Evolutionary conservation across 2,888 invertebrate genomes (phyloP).

Genomic region (Glaucopsyche alexis): DNA sequence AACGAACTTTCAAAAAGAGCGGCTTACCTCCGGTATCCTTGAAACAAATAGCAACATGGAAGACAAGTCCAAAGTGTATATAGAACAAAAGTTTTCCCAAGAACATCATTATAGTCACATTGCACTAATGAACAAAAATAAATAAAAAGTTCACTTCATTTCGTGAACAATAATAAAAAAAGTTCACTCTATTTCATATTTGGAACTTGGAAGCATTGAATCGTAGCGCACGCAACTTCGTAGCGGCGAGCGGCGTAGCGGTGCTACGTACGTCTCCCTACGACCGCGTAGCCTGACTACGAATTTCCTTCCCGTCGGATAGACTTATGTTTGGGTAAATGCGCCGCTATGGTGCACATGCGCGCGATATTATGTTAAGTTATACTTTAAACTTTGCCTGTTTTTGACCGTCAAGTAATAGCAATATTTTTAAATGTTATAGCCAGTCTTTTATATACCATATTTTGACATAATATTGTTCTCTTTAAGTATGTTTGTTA

Average conservation of each 20-base stretch:
- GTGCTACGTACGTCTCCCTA: constrained; percentile 58
- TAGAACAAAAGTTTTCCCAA: constrained; percentile 75
- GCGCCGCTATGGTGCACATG: constrained; percentile 62
- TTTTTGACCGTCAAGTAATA: not conserved
- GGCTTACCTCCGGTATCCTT: constrained; percentile 73
- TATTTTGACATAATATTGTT: too few species aligned
- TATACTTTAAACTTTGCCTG: constrained; percentile 20
- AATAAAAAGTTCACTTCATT: constrained; percentile 38
- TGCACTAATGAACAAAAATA: constrained; percentile 46
- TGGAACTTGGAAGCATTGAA: constrained; percentile 30
- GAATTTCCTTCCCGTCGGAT: constrained; percentile 41
- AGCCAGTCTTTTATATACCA: too few species aligned
- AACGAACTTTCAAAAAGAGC: not conserved
- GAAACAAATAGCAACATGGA: constrained; percentile 77
- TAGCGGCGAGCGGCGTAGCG: constrained; percentile 54
- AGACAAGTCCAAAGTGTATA: constrained; percentile 76
- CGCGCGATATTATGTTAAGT: constrained; percentile 46
- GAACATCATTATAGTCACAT: constrained; percentile 76
- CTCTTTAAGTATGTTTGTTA: not conserved
- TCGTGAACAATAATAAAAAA: constrained; percentile 33
- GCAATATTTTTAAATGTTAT: not conserved
- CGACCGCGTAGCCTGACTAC: constrained; percentile 59
- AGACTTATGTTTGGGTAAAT: constrained; percentile 46
- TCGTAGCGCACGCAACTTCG: constrained; percentile 53
- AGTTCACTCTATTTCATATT: constrained; percentile 33